Evolutionary conservation across 2,888 invertebrate species (phyloP), one percentile per base, ranked within the genome.

Genomic region (Eudasyphora cyanicolor): DNA sequence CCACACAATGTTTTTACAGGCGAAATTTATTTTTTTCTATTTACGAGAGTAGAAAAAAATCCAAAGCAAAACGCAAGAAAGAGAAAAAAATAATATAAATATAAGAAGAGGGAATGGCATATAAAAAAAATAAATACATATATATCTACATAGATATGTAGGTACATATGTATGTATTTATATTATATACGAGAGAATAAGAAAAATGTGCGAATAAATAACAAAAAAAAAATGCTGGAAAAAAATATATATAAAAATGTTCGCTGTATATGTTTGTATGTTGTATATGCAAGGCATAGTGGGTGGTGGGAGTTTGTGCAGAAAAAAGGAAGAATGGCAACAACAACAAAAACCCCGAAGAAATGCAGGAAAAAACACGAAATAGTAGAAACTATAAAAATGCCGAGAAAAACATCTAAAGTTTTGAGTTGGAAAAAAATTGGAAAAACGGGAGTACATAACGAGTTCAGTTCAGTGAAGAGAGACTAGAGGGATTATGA

Each of bases 131-230:
- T 29, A 38, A 29, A 75, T 19, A 27, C 19, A 57, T 17, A 67
- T 14, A 12, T 76, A 71, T 71, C 21, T 60, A 78, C 54, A 70
- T 38, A 49, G 5, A 35, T 57, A 19, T 19, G 60, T 49, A 57
- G 14, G 29, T 62, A 17, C 42, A 67, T 21, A 32, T 21, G 35
- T 12, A 32, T 12, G 32, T 54, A 32, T 12, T 49, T 29, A 32
- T 35, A 29, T 54, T 60, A 69, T 62, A 76, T 73, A 38, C 24
- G 78, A 73, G 78, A 73, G 84, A 57, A 76, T 67, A 82, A 80
- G 77, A 80, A 82, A 80, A 80, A 82, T 82, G 76, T 57, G 77
- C 60, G 76, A 60, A 80, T 71, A 82, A 82, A 82, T 82, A 80
- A 85, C 51, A 19, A 82, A 73, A 17, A 84, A 82, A 81, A 71